These are phyloP conservation scores for Plebejus argus DNA, from an alignment of 2,888 invertebrate genomes.

Conservation along the genomic window DNA sequence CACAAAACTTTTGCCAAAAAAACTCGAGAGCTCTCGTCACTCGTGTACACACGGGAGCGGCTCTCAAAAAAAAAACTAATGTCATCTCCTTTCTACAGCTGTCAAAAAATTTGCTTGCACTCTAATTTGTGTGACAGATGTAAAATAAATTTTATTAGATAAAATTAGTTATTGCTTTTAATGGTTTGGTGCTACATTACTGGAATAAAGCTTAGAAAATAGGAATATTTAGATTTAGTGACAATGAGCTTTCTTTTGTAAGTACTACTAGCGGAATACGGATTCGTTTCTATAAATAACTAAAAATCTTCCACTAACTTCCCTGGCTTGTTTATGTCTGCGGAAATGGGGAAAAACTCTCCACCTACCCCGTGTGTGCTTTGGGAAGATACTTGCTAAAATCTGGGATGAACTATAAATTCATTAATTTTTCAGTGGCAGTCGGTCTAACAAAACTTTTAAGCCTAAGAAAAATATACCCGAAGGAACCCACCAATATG, in stretches of 20 bases:
- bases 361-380: constrained; percentile 25
- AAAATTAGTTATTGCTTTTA: constrained; percentile 51
- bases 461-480: constrained; percentile 99
- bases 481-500: constrained; percentile 99
- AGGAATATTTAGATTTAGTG: constrained; percentile 46
- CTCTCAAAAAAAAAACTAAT: too few relatives aligned
- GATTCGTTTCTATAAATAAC: constrained; percentile 63
- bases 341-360: constrained; percentile 34
- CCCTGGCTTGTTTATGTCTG: constrained; percentile 60
- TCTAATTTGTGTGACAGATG: constrained; percentile 32
- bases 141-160: constrained; percentile 31
- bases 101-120: background rate
- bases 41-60: too few relatives aligned
- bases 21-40: too few relatives aligned
- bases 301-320: constrained; percentile 51
- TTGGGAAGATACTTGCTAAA: background rate
- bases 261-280: constrained; percentile 58
- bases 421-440: constrained; percentile 81
- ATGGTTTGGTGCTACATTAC: constrained; percentile 61
- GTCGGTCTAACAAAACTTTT: constrained; percentile 97
- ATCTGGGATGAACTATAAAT: background rate
- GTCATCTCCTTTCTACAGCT: background rate
- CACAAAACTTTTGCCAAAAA: too few relatives aligned
- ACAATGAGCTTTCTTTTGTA: constrained; percentile 85
- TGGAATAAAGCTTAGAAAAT: constrained; percentile 48